phyloP scores from a whole-genome alignment of 2,888 invertebrate genomes.

The Phasia obesa region DNA sequence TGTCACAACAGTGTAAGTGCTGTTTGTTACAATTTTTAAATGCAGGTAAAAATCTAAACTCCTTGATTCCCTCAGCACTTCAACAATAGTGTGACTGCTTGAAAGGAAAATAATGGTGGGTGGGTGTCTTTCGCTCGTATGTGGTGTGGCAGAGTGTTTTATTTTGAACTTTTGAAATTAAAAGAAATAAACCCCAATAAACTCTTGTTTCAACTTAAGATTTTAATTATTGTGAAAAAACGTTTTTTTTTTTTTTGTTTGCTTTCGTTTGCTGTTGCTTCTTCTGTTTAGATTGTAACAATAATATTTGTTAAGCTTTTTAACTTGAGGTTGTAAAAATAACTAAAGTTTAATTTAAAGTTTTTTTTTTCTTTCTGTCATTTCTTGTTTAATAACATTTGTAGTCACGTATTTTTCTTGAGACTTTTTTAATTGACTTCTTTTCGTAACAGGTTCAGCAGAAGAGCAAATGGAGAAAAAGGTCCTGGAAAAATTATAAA shows the following conservation, averaged over 20 bases:
- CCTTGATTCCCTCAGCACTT: not conserved
- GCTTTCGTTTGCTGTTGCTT: not conserved
- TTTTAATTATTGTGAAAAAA: slow-evolving; percentile 54
- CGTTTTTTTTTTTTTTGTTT: not conserved
- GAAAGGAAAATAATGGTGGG: no score
- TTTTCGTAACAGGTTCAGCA: slow-evolving; percentile 59
- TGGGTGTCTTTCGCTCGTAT: not conserved
- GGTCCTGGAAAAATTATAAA: slow-evolving; percentile 62
- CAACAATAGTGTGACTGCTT: not conserved
- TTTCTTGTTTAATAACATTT: slow-evolving; percentile 67
- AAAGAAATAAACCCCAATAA: slow-evolving; percentile 55
- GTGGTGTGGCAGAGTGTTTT: not conserved
- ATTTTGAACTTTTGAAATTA: slow-evolving; percentile 31
- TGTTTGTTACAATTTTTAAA: slow-evolving; percentile 46
- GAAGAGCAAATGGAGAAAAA: slow-evolving; percentile 46
- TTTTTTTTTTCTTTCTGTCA: not conserved
- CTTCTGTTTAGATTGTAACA: slow-evolving; percentile 68
- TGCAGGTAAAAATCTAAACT: slow-evolving; percentile 35
- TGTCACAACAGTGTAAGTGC: slow-evolving; percentile 71
- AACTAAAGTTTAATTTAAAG: slow-evolving; percentile 49
- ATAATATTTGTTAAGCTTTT: slow-evolving; percentile 75
- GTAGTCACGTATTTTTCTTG: slow-evolving; percentile 78
- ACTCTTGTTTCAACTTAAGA: slow-evolving; percentile 43
- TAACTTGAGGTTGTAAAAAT: slow-evolving; percentile 62
- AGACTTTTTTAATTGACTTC: slow-evolving; percentile 81